phyloP scores from a whole-genome alignment of 1,140 invertebrate species.

The Drosophila bipectinata region DNA sequence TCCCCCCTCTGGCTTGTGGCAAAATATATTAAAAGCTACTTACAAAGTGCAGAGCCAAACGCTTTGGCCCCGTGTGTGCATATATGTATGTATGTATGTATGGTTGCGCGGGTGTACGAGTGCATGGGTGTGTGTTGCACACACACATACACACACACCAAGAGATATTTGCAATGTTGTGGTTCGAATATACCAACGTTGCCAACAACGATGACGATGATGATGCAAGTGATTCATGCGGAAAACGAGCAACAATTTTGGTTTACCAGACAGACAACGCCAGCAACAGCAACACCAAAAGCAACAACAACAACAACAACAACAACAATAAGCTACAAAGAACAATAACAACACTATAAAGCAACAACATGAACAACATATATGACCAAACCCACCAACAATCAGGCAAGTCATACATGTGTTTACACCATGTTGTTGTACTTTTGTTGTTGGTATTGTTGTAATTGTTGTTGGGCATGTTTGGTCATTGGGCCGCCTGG shows the following conservation, averaged over 20 bases:
- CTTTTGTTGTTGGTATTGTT: slow-evolving; percentile 15
- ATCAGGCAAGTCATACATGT: slow-evolving; percentile 66
- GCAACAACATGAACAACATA: slow-evolving; percentile 1
- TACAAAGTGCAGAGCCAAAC: slow-evolving; percentile 77
- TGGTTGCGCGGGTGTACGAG: not conserved
- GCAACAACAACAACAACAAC: slow-evolving; percentile 33
- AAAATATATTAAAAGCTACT: slow-evolving; percentile 82
- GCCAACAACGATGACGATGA: slow-evolving; percentile 52
- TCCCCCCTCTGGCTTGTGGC: slow-evolving; percentile 60
- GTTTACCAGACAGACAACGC: slow-evolving; percentile 78
- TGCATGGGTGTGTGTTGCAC: too few relatives aligned
- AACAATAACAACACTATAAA: slow-evolving; percentile 22
- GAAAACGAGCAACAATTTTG: slow-evolving; percentile 82
- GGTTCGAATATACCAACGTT: slow-evolving; percentile 50
- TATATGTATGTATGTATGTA: slow-evolving; percentile 14
- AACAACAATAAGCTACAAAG: slow-evolving; percentile 24
- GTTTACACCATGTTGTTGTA: slow-evolving; percentile 65
- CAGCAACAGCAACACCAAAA: slow-evolving; percentile 36
- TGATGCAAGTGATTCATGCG: slow-evolving; percentile 81
- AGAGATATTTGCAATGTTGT: slow-evolving; percentile 67
- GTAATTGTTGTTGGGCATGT: slow-evolving; percentile 25
- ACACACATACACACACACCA: slow-evolving; percentile 18
- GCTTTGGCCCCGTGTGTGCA: slow-evolving; percentile 38
- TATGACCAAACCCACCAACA: slow-evolving; percentile 32
- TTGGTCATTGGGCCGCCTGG: slow-evolving; percentile 18